These are phyloP conservation scores for Xiphorhynchus erythropygius DNA, from an alignment of 2,797 vertebrate species.

Conservation along the genomic window DNA sequence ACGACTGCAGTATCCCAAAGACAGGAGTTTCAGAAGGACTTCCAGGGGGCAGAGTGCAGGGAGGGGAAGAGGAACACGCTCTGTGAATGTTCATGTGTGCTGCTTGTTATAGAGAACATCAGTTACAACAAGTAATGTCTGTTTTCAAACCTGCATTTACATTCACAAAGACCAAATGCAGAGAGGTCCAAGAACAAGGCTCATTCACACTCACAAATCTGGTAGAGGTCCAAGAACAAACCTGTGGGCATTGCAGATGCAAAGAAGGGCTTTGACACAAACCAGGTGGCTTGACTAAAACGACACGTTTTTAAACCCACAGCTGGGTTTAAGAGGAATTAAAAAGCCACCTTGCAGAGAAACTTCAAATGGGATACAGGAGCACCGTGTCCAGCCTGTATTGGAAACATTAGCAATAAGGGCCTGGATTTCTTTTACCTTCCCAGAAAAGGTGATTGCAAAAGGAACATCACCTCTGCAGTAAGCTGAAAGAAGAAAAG, in stretches of 20 bases:
- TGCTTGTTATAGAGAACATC: not conserved
- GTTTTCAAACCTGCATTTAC: not conserved
- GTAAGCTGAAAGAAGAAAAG: not conserved
- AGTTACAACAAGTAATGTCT: not conserved
- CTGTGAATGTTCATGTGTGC: accelerated
- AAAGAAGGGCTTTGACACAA: not conserved
- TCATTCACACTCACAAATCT: not conserved
- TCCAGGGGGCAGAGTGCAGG: not conserved
- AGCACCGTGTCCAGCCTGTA: not conserved
- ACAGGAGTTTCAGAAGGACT: not conserved
- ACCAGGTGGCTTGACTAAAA: not conserved
- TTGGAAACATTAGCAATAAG: not conserved
- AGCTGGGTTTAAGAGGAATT: not conserved
- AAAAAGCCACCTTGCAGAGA: not conserved
- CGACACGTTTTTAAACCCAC: not conserved
- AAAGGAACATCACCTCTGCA: not conserved
- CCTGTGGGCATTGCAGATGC: not conserved
- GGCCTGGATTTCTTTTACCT: not conserved
- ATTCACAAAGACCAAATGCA: not conserved
- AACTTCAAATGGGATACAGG: not conserved
- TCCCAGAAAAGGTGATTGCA: not conserved
- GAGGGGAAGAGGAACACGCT: not conserved
- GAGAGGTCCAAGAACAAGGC: not conserved
- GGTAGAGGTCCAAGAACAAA: not conserved
- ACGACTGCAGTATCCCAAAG: not conserved